These are phyloP conservation scores for Littorina saxatilis DNA, from an alignment of 1,140 invertebrate genomes.

Conservation along the genomic window DNA sequence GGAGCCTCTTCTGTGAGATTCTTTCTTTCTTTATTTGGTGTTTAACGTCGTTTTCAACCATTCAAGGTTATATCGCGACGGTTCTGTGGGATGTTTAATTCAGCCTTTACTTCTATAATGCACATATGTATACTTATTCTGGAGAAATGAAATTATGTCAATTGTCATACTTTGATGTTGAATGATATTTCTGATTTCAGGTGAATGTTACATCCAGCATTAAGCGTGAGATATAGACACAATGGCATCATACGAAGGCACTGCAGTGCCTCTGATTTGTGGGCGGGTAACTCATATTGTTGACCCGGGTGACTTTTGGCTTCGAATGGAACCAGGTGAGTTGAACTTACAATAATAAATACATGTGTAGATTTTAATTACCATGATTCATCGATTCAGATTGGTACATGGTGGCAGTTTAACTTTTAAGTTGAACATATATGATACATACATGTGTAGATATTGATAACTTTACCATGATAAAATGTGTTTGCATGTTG, in stretches of 20 bases:
- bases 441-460: background rate
- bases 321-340: slow-evolving; percentile 53
- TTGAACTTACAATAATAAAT: background rate
- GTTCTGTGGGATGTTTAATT: too few relatives aligned
- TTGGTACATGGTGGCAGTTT: background rate
- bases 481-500: background rate
- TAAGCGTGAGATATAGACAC: too few relatives aligned
- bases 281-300: slow-evolving; percentile 49
- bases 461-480: background rate
- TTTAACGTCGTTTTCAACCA: too few relatives aligned
- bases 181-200: too few relatives aligned
- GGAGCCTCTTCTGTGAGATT: too few relatives aligned
- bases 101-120: too few relatives aligned
- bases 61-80: too few relatives aligned
- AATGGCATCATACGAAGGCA: background rate
- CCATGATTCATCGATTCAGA: background rate
- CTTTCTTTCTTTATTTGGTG: too few relatives aligned
- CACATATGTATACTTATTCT: too few relatives aligned
- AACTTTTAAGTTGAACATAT: background rate
- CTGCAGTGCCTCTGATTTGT: background rate
- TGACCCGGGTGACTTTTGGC: slow-evolving; percentile 54
- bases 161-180: too few relatives aligned
- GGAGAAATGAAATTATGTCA: too few relatives aligned
- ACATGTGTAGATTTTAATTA: background rate
- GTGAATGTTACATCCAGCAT: too few relatives aligned